phyloP scores from a whole-genome alignment of 1,140 invertebrate genomes.

The Chironomus striatipennis region DNA sequence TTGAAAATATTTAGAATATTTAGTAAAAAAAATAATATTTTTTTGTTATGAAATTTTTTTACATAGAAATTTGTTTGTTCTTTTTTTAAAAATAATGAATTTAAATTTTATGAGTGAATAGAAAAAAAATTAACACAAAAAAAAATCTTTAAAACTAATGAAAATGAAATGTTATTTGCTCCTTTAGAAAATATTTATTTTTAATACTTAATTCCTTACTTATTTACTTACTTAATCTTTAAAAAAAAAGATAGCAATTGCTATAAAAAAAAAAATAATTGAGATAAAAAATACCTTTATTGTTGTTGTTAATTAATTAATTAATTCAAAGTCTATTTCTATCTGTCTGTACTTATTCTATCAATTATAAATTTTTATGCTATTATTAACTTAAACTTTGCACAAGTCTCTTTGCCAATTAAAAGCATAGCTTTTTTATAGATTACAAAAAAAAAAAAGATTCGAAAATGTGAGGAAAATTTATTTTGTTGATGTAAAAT shows the following conservation, averaged over 20 bases:
- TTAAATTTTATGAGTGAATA: no score
- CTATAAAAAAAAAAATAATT: no score
- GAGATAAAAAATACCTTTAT: not conserved
- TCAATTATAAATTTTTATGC: not conserved
- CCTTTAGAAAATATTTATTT: no score
- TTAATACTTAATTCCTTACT: not conserved
- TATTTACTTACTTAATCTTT: not conserved
- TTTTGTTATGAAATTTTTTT: no score
- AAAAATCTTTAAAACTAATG: no score
- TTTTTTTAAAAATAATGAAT: no score
- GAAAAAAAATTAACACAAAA: no score
- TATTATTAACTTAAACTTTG: not conserved
- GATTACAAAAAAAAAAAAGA: not conserved
- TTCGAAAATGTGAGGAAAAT: not conserved
- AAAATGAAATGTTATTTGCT: no score
- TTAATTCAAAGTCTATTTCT: no score
- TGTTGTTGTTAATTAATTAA: not conserved
- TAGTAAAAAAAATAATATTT: no score
- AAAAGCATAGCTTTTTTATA: constrained; percentile 2
- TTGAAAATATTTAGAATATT: no score
- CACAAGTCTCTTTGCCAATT: constrained; percentile 6
- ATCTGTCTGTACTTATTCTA: not conserved
- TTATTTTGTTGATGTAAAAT: not conserved
- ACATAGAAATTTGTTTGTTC: no score
- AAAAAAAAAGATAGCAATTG: not conserved